Evolutionary conservation across 2,113 vertebrate genomes (phyloP).

Genomic region (Nansenia antarctica): DNA sequence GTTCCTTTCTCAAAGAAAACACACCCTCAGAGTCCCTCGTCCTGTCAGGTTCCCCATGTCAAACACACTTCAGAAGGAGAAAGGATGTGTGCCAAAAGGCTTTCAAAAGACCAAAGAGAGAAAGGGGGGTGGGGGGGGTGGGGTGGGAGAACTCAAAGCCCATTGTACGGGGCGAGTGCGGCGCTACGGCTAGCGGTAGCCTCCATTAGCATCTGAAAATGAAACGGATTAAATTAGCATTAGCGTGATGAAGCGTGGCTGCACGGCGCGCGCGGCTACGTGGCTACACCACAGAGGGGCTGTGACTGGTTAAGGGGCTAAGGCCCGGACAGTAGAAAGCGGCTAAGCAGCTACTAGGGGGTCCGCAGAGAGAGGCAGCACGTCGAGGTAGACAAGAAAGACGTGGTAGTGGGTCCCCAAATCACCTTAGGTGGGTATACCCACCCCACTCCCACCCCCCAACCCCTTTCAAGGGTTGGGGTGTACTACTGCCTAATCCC

Average conservation of each 20-base stretch:
- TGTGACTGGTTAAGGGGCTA: constrained; percentile 38
- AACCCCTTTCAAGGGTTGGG: not conserved
- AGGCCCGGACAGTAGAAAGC: constrained; percentile 20
- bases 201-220: constrained; percentile 74
- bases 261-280: constrained; percentile 51
- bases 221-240: constrained; percentile 62
- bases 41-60: constrained; percentile 41
- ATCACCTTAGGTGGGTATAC: constrained; percentile 48
- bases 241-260: constrained; percentile 48
- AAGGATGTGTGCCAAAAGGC: constrained; percentile 27
- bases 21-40: constrained; percentile 45
- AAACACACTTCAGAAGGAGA: constrained; percentile 32
- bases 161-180: constrained; percentile 48
- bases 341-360: constrained; percentile 37
- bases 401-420: constrained; percentile 24
- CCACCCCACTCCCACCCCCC: too few species aligned
- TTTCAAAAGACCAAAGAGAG: constrained; percentile 20
- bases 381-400: constrained; percentile 27
- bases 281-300: constrained; percentile 35
- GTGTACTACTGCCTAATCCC: not conserved
- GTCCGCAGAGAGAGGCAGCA: constrained; percentile 28
- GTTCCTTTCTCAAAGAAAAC: not conserved
- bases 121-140: too few species aligned
- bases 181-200: constrained; percentile 44
- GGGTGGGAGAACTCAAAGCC: constrained; percentile 36